Percentiles rank a stretch among this genome's conserved stretches.
Evolutionary conservation across 2,797 vertebrate genomes (phyloP).

Genomic region (Rhynchonycteris naso): DNA sequence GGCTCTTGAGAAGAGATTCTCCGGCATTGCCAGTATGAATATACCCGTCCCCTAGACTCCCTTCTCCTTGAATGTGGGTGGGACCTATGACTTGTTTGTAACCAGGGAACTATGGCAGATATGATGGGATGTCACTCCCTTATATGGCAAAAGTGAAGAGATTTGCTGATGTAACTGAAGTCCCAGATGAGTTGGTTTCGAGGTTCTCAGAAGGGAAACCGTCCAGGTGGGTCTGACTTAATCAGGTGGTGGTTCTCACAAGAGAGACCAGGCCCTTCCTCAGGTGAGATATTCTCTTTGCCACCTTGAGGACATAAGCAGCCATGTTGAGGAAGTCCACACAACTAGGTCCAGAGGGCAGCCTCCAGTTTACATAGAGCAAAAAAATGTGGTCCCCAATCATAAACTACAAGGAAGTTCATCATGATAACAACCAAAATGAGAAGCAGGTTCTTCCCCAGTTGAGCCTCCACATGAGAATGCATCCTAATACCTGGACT

Average conservation of each 20-base stretch:
- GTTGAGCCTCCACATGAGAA: background rate
- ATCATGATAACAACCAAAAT: background rate
- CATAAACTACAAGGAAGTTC: background rate
- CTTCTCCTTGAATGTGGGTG: background rate
- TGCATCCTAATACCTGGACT: background rate
- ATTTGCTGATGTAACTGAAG: background rate
- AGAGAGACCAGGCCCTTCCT: background rate
- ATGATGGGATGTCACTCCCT: background rate
- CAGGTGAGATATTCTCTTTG: background rate
- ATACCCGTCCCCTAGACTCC: background rate
- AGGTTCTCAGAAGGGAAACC: background rate
- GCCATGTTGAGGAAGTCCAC: background rate
- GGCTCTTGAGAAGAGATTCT: background rate
- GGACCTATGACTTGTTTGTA: background rate
- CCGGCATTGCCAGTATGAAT: no score
- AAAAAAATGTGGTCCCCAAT: background rate
- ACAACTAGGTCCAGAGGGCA: background rate
- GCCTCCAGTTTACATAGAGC: background rate
- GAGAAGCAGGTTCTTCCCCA: background rate
- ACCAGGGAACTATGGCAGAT: background rate
- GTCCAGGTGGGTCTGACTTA: background rate
- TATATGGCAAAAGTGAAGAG: background rate
- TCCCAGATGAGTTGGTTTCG: background rate
- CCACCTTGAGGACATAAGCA: background rate
- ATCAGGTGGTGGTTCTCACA: background rate